Conservation (phyloP, 1,140 invertebrate genomes). For the Dendrolimus kikuchii region DNA sequence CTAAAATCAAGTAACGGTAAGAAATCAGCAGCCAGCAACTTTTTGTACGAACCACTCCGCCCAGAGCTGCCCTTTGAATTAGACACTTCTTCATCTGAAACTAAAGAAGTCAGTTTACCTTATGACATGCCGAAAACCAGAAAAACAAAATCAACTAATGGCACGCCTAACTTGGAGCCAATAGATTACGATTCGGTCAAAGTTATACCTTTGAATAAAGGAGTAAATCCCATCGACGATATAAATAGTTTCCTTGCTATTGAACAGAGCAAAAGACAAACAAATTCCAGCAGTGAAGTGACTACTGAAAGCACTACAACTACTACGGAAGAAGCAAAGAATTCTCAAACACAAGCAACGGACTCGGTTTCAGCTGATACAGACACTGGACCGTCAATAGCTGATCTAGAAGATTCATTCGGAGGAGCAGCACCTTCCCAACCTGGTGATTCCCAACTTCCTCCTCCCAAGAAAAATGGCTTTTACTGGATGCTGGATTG, state of each 20-base stretch:
- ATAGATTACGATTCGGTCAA: conserved; percentile 59
- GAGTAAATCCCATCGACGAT: conserved; percentile 41
- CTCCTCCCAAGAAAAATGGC: conserved; percentile 79
- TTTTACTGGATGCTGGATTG: conserved; percentile 89
- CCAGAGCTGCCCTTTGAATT: conserved; percentile 53
- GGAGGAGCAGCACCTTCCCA: conserved; percentile 74
- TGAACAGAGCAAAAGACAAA: conserved; percentile 62
- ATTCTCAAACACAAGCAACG: conserved; percentile 13
- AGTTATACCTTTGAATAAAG: conserved; percentile 57
- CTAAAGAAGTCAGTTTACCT: conserved; percentile 38
- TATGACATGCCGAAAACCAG: conserved; percentile 47
- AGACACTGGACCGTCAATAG: conserved; percentile 64
- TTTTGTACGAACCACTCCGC: conserved; percentile 47
- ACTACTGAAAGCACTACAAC: conserved; percentile 17
- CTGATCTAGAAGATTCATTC: conserved; percentile 85
- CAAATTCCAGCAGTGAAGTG: conserved; percentile 16
- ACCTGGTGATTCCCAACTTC: conserved; percentile 73
- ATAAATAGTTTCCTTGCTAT: conserved; percentile 40
- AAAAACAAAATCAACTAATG: conserved; percentile 37
- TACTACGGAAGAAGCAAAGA: conserved; percentile 26
- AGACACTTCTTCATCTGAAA: conserved; percentile 52
- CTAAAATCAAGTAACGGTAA: conserved; percentile 21
- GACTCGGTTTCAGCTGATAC: conserved; percentile 48
- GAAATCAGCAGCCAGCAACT: conserved; percentile 29
- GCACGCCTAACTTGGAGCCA: conserved; percentile 39